These are phyloP conservation scores for Leptopilina myrica DNA, from an alignment of 2,888 invertebrate genomes.

Conservation along the genomic window DNA sequence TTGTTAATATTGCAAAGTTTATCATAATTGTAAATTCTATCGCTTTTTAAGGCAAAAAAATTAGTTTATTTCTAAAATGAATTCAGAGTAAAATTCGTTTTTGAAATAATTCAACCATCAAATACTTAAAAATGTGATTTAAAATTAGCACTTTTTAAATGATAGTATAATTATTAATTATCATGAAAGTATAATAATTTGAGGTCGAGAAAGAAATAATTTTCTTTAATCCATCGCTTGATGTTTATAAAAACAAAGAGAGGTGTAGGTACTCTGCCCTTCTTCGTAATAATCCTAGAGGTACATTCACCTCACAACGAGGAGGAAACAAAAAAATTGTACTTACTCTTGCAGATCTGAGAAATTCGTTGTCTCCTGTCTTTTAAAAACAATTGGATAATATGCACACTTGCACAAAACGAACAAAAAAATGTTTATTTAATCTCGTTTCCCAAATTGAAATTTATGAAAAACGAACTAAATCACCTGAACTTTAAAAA, in stretches of 20 bases:
- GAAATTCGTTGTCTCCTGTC: background rate
- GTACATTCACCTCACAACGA: slow-evolving; percentile 25
- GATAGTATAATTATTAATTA: too few relatives aligned
- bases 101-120: too few relatives aligned
- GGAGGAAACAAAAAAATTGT: slow-evolving; percentile 11
- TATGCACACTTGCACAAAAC: slow-evolving; percentile 9
- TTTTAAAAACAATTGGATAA: slow-evolving; percentile 6
- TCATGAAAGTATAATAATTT: too few relatives aligned
- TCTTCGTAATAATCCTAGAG: background rate
- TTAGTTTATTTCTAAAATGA: too few relatives aligned
- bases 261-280: slow-evolving; percentile 4
- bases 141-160: too few relatives aligned
- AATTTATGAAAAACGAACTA: background rate
- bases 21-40: background rate
- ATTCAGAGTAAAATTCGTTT: too few relatives aligned
- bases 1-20: background rate
- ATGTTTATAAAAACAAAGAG: background rate
- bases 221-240: background rate
- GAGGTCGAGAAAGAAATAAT: background rate
- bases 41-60: too few relatives aligned
- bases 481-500: background rate
- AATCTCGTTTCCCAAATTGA: background rate
- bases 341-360: slow-evolving; percentile 34
- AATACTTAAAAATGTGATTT: too few relatives aligned
- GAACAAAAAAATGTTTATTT: background rate